Base-by-base conservation (phyloP, 2,888 invertebrate genomes). In the Andrena chrysosceles region DNA sequence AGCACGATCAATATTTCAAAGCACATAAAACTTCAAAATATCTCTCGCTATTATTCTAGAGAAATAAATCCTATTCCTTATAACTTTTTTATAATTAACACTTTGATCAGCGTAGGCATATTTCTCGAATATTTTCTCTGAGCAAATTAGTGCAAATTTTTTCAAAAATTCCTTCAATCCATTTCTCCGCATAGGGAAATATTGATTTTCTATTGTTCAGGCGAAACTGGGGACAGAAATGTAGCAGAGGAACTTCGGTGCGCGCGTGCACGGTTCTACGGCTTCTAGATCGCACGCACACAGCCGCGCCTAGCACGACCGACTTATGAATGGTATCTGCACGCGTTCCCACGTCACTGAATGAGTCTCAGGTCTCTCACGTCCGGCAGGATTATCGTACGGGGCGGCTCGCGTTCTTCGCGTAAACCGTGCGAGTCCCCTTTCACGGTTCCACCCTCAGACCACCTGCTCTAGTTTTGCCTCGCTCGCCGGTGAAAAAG, bases 321-420 rank as follows among this genome's bases (percentile, higher is more conserved):
- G 77, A 89, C 87, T 89, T 89, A 89, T 89, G 89, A 89, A 89
- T 89, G 89, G 89, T 87, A 87, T 89, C 85, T 86, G 84, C 86
- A 84, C 89, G 77, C 86, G 89, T 89, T 89, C 89, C 89, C 89
- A 89, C 89, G 89, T 89, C 87, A 85, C 86, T 87, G 89, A 89
- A 89, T 89, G 89, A 87, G 86, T 78, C 82, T 81, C 86, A 56
- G 78, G 85, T 89, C 89, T 85, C 89, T 89, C 86, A 84, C 83
- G 89, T 89, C 80, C 86, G 87, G 78, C 85, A 78, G 83, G 89
- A 88, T 89, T 86, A 89, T 87, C 89, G 88, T 83, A 80, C 83
- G 26, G 20, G 56, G 56, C 83, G 79, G 85, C 86, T 88, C 86
- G 85, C 84, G 89, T 87, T 85, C 85, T 80, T 83, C 87, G 79